phyloP scores from a whole-genome alignment of 1,140 invertebrate species.

The Drosophila persimilis region DNA sequence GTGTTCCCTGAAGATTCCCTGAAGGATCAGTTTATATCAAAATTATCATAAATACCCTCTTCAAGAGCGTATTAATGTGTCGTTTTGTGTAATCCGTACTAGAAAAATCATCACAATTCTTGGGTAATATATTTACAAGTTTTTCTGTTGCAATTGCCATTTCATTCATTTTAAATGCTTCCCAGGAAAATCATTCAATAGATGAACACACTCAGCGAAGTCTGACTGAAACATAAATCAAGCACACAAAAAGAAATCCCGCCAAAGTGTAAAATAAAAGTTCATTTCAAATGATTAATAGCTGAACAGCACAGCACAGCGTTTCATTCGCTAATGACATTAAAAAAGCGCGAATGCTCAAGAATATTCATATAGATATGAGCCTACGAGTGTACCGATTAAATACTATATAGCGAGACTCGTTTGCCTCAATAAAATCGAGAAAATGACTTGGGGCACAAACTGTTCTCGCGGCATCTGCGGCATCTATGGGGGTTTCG shows the following conservation, averaged over 20 bases:
- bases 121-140: neutral
- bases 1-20: too few species aligned
- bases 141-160: conserved; percentile 25
- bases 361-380: conserved; percentile 24
- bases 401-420: conserved; percentile 41
- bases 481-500: neutral
- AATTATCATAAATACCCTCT: too few species aligned
- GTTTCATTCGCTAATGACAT: conserved; percentile 74
- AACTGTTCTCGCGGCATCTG: conserved; percentile 37
- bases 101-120: too few species aligned
- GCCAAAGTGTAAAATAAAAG: conserved; percentile 45
- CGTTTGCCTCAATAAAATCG: conserved; percentile 74
- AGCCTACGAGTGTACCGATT: conserved; percentile 22
- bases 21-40: too few species aligned
- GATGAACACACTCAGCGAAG: conserved; percentile 38
- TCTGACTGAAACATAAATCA: conserved; percentile 60
- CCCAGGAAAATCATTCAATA: conserved; percentile 49
- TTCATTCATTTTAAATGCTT: conserved; percentile 69
- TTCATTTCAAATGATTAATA: conserved; percentile 76
- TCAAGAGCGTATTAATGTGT: too few species aligned
- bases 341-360: conserved; percentile 44
- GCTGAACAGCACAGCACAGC: conserved; percentile 34
- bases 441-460: conserved; percentile 58
- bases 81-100: too few species aligned
- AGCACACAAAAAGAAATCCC: conserved; percentile 70